Percentiles rank a stretch among this genome's conserved stretches.
phyloP scores from a whole-genome alignment of 2,888 invertebrate genomes.

The Sphecodes monilicornis region DNA sequence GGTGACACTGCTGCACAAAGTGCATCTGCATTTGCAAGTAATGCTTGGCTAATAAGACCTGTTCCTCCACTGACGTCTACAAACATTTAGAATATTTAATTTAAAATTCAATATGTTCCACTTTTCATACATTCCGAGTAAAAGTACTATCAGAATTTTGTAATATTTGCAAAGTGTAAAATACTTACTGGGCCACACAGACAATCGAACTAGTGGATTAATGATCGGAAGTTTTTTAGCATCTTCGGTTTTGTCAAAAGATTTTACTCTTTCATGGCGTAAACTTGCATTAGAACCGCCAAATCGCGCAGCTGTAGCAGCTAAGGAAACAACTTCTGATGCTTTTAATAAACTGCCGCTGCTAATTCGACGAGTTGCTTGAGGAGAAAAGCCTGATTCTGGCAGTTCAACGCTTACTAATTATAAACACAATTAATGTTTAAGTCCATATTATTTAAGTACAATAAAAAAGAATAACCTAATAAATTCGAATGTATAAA shows the following conservation, averaged over 20 bases:
- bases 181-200: constrained; percentile 93
- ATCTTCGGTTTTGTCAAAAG: constrained; percentile 86
- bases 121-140: not conserved
- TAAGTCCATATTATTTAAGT: not conserved
- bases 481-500: not conserved
- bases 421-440: constrained; percentile 20
- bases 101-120: not conserved
- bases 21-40: constrained; percentile 98
- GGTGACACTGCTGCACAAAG: constrained; percentile 98
- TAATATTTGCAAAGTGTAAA: constrained; percentile 2
- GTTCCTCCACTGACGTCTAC: constrained; percentile 89
- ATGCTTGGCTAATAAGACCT: constrained; percentile 97
- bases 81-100: constrained; percentile 26
- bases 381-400: constrained; percentile 90
- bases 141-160: not conserved
- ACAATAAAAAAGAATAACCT: not conserved
- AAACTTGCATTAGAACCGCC: constrained; percentile 80
- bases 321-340: constrained; percentile 87
- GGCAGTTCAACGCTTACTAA: constrained; percentile 84
- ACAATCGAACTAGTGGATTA: constrained; percentile 94
- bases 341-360: constrained; percentile 95
- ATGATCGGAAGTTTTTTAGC: constrained; percentile 93
- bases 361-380: constrained; percentile 95
- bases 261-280: constrained; percentile 83
- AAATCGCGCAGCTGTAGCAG: constrained; percentile 87